Evolutionary conservation across 2,888 invertebrate species (phyloP).

Genomic region (Thereva nobilitata): DNA sequence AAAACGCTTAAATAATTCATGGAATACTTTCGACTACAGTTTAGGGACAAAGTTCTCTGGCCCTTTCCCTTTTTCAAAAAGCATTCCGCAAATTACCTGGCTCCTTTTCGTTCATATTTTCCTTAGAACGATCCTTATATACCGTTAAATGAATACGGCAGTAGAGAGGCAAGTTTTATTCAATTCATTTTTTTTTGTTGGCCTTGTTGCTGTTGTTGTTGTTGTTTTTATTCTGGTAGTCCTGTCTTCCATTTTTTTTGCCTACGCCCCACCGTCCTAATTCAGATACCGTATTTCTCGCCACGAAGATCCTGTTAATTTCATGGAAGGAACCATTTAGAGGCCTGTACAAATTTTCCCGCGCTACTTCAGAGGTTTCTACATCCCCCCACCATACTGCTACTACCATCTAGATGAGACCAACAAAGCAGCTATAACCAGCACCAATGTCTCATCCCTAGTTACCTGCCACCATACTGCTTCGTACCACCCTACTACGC

Average conservation of each 20-base stretch:
- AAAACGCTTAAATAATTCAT: constrained; percentile 34
- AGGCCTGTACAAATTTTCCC: constrained; percentile 27
- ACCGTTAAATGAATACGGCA: constrained; percentile 20
- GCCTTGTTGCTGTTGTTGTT: neutral
- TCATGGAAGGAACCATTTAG: constrained; percentile 32
- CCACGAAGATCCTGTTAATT: constrained; percentile 35
- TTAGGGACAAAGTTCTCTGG: constrained; percentile 23
- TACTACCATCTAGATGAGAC: constrained; percentile 2
- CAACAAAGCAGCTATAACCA: neutral
- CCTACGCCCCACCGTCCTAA: constrained; percentile 8
- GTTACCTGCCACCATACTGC: too few relatives aligned
- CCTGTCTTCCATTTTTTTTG: too few relatives aligned
- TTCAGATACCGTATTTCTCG: constrained; percentile 7
- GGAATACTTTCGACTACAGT: constrained; percentile 31
- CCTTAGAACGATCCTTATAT: constrained; percentile 22
- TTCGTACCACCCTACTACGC: too few relatives aligned
- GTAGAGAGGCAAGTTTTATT: constrained; percentile 25
- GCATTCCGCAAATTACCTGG: constrained; percentile 34
- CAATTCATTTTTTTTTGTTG: constrained; percentile 14
- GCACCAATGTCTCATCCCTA: too few relatives aligned
- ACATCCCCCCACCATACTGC: neutral
- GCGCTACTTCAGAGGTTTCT: constrained; percentile 4
- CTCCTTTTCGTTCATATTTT: constrained; percentile 32
- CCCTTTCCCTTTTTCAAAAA: constrained; percentile 24
- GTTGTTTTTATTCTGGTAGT: too few relatives aligned